Percentiles rank a stretch among this genome's conserved stretches.
These are phyloP conservation scores for Heliconius ethilla DNA, from an alignment of 2,888 invertebrate species.

Conservation along the genomic window DNA sequence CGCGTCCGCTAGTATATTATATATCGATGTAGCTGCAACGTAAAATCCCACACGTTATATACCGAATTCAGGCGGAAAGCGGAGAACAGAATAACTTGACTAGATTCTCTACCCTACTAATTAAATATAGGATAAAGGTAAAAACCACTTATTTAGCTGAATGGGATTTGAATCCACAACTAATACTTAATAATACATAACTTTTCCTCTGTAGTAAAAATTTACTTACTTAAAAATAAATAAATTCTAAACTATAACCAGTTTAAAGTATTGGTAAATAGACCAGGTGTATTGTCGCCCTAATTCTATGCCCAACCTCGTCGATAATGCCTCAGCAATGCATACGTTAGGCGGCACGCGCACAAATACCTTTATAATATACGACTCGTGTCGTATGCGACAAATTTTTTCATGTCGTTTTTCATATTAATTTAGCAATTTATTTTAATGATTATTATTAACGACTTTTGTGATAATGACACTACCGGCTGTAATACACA, in stretches of 20 bases:
- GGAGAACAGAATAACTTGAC: no score
- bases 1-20: no score
- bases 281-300: slow-evolving; percentile 48
- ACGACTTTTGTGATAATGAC: background rate
- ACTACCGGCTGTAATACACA: background rate
- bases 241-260: slow-evolving; percentile 23
- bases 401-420: background rate
- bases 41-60: no score
- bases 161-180: background rate
- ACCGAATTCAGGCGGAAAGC: no score
- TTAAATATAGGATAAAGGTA: no score
- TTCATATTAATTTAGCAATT: background rate
- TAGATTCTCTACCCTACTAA: no score
- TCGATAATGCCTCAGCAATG: slow-evolving; percentile 55
- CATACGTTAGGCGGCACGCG: slow-evolving; percentile 53
- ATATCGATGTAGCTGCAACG: no score
- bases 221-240: background rate
- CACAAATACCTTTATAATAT: slow-evolving; percentile 37
- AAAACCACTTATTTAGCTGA: no score
- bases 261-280: slow-evolving; percentile 24
- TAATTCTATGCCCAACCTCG: slow-evolving; percentile 51
- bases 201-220: background rate
- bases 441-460: background rate
- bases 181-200: background rate
- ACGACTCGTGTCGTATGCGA: slow-evolving; percentile 32